A percentile compares a stretch with the other conserved stretches of the same genome.
Conservation (phyloP, 2,888 invertebrate species). For the Drosophila siamana region DNA sequence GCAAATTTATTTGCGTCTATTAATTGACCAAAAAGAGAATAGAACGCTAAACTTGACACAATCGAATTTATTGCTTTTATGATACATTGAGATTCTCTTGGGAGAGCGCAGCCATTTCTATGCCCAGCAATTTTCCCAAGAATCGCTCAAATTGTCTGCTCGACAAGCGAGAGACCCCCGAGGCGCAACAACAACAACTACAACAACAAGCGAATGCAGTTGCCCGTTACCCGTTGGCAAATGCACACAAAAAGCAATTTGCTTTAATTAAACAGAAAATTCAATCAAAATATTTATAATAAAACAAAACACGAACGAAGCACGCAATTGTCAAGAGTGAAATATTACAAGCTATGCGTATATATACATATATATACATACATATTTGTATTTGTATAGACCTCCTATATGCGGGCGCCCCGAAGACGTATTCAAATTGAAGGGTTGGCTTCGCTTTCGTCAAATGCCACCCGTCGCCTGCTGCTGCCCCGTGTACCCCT, state of each 20-base stretch:
- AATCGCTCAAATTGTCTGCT: slow-evolving; percentile 1
- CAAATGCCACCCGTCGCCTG: slow-evolving; percentile 8
- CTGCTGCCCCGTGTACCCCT: neutral
- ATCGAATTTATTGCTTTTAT: neutral
- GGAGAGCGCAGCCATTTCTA: neutral
- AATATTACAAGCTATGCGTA: slow-evolving; percentile 18
- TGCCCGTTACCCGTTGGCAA: slow-evolving; percentile 38
- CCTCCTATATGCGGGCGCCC: slow-evolving; percentile 75
- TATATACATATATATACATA: slow-evolving; percentile 16
- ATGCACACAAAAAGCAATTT: slow-evolving; percentile 65
- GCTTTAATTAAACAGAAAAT: slow-evolving; percentile 80
- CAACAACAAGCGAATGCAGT: slow-evolving; percentile 15
- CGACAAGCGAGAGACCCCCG: slow-evolving; percentile 47
- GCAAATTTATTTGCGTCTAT: too few species aligned
- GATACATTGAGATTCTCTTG: neutral
- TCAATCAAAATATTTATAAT: slow-evolving; percentile 80
- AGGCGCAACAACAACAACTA: slow-evolving; percentile 1
- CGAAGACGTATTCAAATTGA: slow-evolving; percentile 67
- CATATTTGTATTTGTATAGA: slow-evolving; percentile 16
- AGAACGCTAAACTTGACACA: too few species aligned
- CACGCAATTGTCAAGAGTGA: slow-evolving; percentile 55
- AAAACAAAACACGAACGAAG: slow-evolving; percentile 55
- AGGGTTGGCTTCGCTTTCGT: slow-evolving; percentile 69
- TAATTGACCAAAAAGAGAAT: too few species aligned
- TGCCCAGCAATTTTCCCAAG: slow-evolving; percentile 8